Base-by-base conservation (phyloP, 2,797 vertebrate species). In the Enteromius afrohamiltoni region DNA sequence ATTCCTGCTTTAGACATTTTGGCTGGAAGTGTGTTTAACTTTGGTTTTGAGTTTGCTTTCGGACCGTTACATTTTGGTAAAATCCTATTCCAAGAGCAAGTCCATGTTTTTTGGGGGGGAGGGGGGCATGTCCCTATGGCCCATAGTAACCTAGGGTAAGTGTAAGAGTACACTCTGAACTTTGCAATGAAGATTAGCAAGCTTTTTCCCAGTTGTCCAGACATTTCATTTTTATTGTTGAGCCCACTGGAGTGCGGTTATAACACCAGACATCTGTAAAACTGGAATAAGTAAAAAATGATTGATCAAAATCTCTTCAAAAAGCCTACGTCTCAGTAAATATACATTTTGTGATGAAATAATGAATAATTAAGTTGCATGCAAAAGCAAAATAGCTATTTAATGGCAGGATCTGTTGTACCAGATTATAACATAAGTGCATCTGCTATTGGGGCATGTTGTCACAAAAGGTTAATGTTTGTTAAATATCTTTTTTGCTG, bases 21-120 rank as follows among this genome's bases (percentile, higher is more conserved):
- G 64, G 37, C 37, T 78, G 53, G 8, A 77, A 49, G 26, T 55
- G 69, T 83, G 81, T 85, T 85, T 68, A 45, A 74, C 49, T 85
- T 80, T 49, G 40, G 11, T 55, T 31, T 75, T 42, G 34, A n/a
- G 60, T 78, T 86, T 86, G 68, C 42, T 40, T 21, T 55, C 19
- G 45, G 55, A 79, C 47, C 42, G 42, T 81, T 83, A 80, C 37
- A n/a, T 23, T 80, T 80, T 78, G 60, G 26, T 68, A 14, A 79
- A 80, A 17, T 16, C 37, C 21, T 53, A 42, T 80, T 16, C 16
- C 5, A 49, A 64, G 16, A 34, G 34, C 65, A n/a, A 60, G 9
- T 55, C 9, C 45, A 51, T 47, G 31, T 55, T 45, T 47, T 47
- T 47, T 14, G 4, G 4, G 2, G 10, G 10, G 42, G 11, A 14